A percentile compares a stretch with the other conserved stretches of the same genome.
Conservation (phyloP, 1,140 invertebrate genomes). For the Drosophila ogumai region DNA sequence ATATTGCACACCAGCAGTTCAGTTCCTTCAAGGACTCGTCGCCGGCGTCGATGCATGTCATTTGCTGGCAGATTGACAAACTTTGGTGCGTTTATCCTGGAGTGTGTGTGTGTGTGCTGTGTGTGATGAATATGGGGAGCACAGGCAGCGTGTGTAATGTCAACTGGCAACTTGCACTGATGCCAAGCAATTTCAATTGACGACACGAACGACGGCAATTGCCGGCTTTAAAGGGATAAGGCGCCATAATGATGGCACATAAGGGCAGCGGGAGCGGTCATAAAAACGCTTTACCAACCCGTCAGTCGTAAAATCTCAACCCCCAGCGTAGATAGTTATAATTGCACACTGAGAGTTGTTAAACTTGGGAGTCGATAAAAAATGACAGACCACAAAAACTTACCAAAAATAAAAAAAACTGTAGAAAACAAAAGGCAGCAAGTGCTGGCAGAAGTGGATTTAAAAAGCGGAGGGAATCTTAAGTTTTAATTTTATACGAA, state of each 20-base stretch:
- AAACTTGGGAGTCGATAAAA: conserved; percentile 39
- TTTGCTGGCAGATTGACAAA: conserved; percentile 77
- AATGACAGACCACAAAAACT: conserved; percentile 19
- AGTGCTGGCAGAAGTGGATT: neutral
- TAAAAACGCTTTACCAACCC: conserved; percentile 46
- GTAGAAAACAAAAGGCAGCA: neutral
- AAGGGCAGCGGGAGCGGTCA: conserved; percentile 37
- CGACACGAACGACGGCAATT: conserved; percentile 75
- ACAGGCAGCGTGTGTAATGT: conserved; percentile 67
- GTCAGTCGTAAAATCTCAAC: conserved; percentile 33
- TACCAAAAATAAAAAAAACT: neutral
- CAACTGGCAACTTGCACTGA: conserved; percentile 74
- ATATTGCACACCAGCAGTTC: neutral
- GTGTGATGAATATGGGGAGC: conserved; percentile 65
- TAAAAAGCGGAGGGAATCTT: neutral
- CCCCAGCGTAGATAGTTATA: conserved; percentile 42
- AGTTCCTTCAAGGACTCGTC: conserved; percentile 28
- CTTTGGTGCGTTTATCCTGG: conserved; percentile 47
- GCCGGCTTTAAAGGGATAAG: conserved; percentile 58
- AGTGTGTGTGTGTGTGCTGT: conserved; percentile 22
- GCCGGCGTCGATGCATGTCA: conserved; percentile 68
- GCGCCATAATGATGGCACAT: conserved; percentile 47
- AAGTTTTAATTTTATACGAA: neutral
- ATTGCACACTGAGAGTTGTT: conserved; percentile 39
- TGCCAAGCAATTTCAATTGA: conserved; percentile 80